phyloP scores from a whole-genome alignment of 2,888 invertebrate species.

The Acleris cristana region DNA sequence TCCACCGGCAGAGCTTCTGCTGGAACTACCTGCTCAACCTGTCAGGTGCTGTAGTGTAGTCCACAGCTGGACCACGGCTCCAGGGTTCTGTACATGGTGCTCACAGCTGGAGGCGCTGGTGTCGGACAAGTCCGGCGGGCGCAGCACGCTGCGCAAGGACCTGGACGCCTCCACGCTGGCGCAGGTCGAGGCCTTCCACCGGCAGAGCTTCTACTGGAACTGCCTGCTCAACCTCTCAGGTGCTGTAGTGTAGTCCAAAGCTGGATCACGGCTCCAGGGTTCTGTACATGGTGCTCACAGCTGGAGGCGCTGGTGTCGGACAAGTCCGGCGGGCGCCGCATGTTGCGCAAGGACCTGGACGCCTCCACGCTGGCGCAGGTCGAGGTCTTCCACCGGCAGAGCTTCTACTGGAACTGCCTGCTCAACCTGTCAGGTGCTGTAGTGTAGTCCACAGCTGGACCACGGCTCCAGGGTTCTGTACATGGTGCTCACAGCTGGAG shows the following conservation, averaged over 20 bases:
- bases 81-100: conserved; percentile 95
- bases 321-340: conserved; percentile 97
- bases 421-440: conserved; percentile 92
- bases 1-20: conserved; percentile 98
- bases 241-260: conserved; percentile 53
- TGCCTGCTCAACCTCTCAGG: conserved; percentile 96
- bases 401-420: conserved; percentile 98
- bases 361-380: conserved; percentile 96
- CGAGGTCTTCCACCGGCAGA: conserved; percentile 97
- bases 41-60: conserved; percentile 84
- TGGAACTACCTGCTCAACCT: conserved; percentile 98
- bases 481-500: no score
- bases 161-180: conserved; percentile 96
- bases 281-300: conserved; percentile 88
- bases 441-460: no score
- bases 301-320: conserved; percentile 98
- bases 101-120: conserved; percentile 99
- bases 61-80: no score
- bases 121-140: conserved; percentile 98
- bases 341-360: conserved; percentile 97
- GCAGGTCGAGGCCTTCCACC: conserved; percentile 97
- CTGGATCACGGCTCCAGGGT: no score
- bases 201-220: conserved; percentile 98
- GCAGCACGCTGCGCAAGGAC: conserved; percentile 97
- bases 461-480: no score